Base-by-base conservation (phyloP, 1,140 invertebrate species). In the Drosophila nigromelanica region DNA sequence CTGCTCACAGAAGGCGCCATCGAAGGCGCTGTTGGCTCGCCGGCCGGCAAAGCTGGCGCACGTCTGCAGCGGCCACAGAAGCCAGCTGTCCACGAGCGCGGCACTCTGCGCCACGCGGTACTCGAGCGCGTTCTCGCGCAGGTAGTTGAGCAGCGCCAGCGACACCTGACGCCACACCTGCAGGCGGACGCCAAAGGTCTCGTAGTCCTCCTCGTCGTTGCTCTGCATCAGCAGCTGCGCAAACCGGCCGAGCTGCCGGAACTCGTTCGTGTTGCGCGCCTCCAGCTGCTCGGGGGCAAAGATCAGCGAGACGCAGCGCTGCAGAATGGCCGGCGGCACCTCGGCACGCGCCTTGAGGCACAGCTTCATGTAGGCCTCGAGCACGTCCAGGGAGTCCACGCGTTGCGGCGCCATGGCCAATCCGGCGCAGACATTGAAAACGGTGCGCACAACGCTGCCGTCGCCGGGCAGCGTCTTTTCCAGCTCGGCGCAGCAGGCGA, bases 171-270 rank as follows among this genome's bases (percentile, higher is more conserved):
- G 70, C 90, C 89, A 91, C 6, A 90, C 71, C 5, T 70, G 55
- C 24, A 91, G 54, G 58, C 82, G 90, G 0, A 90, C 37, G 3
- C 66, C 76, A 27, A 91, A 91, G 5, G 69, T 63, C n/a, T 85
- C 86, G 54, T 82, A 89, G 35, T 90, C 86, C 33, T 91, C 89
- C 39, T 90, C 90, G 35, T 91, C 90, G 30, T 76, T 81, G 52
- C 47, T 10, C 11, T 80, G 63, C 80, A 89, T 85, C 11, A 89
- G 40, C n/a, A 71, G 54, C 54, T 76, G 62, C 1, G 80, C 86
- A 12, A 89, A 90, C 3, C 52, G 67, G 27, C 47, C 39, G 3
- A 89, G 62, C 18, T 73, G 14, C 0, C 77, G 80, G 7, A 85
- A 89, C 4, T 85, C 73, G 14, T 48, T 67, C 5, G 76, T 70